Base-by-base conservation (phyloP, 1,140 invertebrate species). In the Oppia nitens region DNA sequence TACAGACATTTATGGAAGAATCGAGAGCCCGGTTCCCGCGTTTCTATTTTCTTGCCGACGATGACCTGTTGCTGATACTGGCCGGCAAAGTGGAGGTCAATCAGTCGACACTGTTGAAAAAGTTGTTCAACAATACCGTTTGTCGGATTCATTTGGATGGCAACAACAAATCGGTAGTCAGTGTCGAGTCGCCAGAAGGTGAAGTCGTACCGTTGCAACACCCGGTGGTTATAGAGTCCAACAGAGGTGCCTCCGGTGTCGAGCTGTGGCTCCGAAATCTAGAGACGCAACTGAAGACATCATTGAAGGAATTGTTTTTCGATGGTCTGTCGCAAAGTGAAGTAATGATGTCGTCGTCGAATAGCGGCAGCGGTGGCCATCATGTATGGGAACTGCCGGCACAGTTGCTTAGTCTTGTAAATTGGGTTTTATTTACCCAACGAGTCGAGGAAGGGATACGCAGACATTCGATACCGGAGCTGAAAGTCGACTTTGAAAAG, bases 11-110 rank as follows among this genome's bases (percentile, higher is more conserved):
- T 65, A 69, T 78, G 11, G 77, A 78, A 71, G 74, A 60, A 24
- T 62, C 61, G 25, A 55, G 63, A 29, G 20, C 55, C n/a, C 50
- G 62, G 29, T 99, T 98, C 75, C 91, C 95, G 2, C 77, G 94
- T 65, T 85, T 98, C 65, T 95, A 95, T 68, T 98, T 98, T 68
- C 77, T 98, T 62, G 91, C 90, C 64, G 93, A 98, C 69, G 93
- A 97, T 68, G 93, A 98, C 75, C 74, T 98, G 40, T 72, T 98
- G 27, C 91, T 97, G 74, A 80, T 98, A 54, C 74, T 94, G 0
- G 70, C 76, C 1, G 87, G 84, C 0, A 88, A 88, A 66, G 83
- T 83, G 53, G 79, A 79, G 54, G 83, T 95, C 0, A 84, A 97
- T 67, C 87, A 95, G 71, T 78, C 82, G 0, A 53, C 45, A 17